Base-by-base conservation (phyloP, 1,140 invertebrate species). In the Drosophila burlai region DNA sequence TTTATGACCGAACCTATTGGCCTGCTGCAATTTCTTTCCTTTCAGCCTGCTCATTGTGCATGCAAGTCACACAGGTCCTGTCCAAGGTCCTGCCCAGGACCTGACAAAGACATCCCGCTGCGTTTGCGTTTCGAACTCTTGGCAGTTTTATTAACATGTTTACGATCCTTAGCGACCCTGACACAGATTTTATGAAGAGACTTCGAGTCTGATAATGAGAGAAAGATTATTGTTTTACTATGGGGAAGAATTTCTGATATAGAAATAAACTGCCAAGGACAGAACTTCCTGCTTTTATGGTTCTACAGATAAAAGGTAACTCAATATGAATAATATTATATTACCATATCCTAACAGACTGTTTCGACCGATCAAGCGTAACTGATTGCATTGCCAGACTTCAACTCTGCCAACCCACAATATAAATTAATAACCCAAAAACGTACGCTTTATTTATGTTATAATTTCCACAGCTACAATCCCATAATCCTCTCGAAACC, bases 131-230 rank as follows among this genome's bases (percentile, higher is more conserved):
- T 69, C 68, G 58, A 65, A 67, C 63, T 83, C 83, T 71, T 78
- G 90, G 76, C 89, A 85, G 74, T 91, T 91, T 91, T 85, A 91
- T 91, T 92, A 91, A 85, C 81, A 82, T 73, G 82, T 80, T 78
- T 81, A 72, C 50, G 64, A 64, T 68, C 58, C 45, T 59, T 42
- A 42, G 60, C 31, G 67, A 60, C 68, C 67, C 60, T 68, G 71
- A 67, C 47, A 67, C 24, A n/a, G 55, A 52, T 55, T 46, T 57
- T 42, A 73, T 69, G 42, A 64, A 67, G 47, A 55, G 18, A 21
- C 45, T 61, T 52, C 15, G 18, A 15, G 42, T n/a, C 46, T n/a
- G 47, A 45, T 74, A 67, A 67, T 46, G 61, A 63, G 24, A 45
- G 15, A 47, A 36, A 63, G 43, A 45, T 75, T 29, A 43, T 63